Evolutionary conservation across 2,113 vertebrate species (phyloP), one percentile per base, ranked within the genome.

Genomic region (Chaetodon trifascialis): DNA sequence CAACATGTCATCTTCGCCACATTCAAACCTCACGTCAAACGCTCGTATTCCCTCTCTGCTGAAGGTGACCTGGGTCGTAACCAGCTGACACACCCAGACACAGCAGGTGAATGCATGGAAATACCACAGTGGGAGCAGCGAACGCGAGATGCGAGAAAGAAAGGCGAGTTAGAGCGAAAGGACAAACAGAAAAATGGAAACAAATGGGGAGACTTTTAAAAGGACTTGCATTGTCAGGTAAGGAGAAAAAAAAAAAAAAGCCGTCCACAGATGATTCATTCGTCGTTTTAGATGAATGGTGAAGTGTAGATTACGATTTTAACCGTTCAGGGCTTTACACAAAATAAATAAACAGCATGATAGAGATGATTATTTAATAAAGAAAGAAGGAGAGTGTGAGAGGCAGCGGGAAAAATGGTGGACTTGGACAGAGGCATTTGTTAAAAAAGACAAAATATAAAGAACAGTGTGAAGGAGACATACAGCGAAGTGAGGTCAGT

Each of bases 11-110:
- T 94, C 89, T 91, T 83, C 80, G 19, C 63, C 82, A 82, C 89
- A 93, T 93, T 93, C 89, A 94, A 89, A 86, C 77, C 80, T 88
- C 69, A 49, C 65, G 79, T 89, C 90, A 86, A 44, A 47, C 46
- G 34, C 82, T 86, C 65, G 56, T 84, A 84, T 86, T 83, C 73
- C 74, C 78, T 88, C 88, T 77, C 87, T 84, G 86, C 66, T 91
- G 89, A 93, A 89, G 90, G 92, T 93, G 90, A 93, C 93, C 92
- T 58, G 56, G 91, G 93, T 93, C 90, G 83, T 87, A 90, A 88
- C 88, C 83, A 46, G 82, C 70, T 86, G 90, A 93, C 91, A 89
- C 85, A 89, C 79, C 85, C 86, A 78, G 82, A 82, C 84, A 79
- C 87, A 91, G 91, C 92, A 92, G 91, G 92, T 93, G 92, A 92